Evolutionary conservation across 2,888 invertebrate species (phyloP), one percentile per base, ranked within the genome.

Genomic region (Diploptera punctata): DNA sequence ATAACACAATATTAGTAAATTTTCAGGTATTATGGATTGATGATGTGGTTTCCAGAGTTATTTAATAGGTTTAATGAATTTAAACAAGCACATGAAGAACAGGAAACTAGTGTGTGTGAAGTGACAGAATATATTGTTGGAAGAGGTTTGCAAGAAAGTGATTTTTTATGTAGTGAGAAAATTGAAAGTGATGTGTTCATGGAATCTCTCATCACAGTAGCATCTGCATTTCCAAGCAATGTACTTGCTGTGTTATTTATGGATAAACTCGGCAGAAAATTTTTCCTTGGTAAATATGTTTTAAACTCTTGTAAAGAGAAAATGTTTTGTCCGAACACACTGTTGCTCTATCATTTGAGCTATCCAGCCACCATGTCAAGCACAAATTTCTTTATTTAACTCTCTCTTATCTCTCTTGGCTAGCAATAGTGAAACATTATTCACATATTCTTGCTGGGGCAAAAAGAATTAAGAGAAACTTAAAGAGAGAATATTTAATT

Each of bases 31-130:
- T 97, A 97, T 82, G 97, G 97, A 52, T 86, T 97, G 70, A 95
- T 95, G 94, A 95, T 97, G 94, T 97, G 97, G 97, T 96, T 97
- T 84, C 97, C 97, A 0, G 96, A 97, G 84, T 87, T 97, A 80
- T 97, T 97, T 84, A 94, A 93, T 82, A 91, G 96, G 62, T 94
- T 94, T 82, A 93, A 94, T 83, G 93, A 93, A 81, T 95, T 88
- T 84, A 88, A 90, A 67, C 86, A 87, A 68, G 84, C 86, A 38
- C 89, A 92, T 83, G 90, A 91, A 67, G 81, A 79, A 44, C 77
- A 81, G 61, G 77, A 79, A 43, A 89, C 84, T 5, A 80, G 82
- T n/a, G 88, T 77, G 85, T 94, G 94, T 80, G 84, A 89, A 75
- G 94, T 94, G 72, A 94, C 93, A 16, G 85, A 89, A 0, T 94